Conservation (phyloP, 2,888 invertebrate genomes). For the Argynnis bischoffii region DNA sequence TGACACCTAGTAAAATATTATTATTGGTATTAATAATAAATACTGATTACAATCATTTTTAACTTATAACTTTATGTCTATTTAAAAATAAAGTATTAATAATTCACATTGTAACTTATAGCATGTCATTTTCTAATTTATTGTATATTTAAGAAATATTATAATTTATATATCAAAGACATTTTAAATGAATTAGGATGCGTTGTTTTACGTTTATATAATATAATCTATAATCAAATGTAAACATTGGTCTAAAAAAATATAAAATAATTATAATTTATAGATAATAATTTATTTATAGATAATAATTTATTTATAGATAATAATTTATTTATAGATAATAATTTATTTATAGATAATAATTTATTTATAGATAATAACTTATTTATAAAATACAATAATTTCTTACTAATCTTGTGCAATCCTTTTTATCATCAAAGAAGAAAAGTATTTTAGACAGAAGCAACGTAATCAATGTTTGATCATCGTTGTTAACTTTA, state of each 20-base stretch:
- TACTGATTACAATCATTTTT: not conserved
- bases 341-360: not conserved
- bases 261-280: not conserved
- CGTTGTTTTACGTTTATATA: too few species aligned
- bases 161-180: too few species aligned
- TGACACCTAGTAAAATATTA: slow-evolving; percentile 62
- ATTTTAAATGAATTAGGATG: too few species aligned
- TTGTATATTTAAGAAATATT: too few species aligned
- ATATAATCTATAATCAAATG: too few species aligned
- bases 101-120: too few species aligned
- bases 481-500: slow-evolving; percentile 67
- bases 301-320: not conserved
- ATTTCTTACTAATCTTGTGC: slow-evolving; percentile 70
- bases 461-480: slow-evolving; percentile 79
- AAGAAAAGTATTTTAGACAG: slow-evolving; percentile 89
- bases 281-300: not conserved
- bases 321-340: not conserved
- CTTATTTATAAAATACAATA: slow-evolving; percentile 5
- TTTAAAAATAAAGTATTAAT: too few species aligned
- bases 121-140: too few species aligned
- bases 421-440: slow-evolving; percentile 86
- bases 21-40: not conserved
- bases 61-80: not conserved
- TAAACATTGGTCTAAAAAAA: not conserved
- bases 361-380: not conserved